These are phyloP conservation scores for Ibidorhyncha struthersii DNA, from an alignment of 2,113 vertebrate species.

Conservation along the genomic window DNA sequence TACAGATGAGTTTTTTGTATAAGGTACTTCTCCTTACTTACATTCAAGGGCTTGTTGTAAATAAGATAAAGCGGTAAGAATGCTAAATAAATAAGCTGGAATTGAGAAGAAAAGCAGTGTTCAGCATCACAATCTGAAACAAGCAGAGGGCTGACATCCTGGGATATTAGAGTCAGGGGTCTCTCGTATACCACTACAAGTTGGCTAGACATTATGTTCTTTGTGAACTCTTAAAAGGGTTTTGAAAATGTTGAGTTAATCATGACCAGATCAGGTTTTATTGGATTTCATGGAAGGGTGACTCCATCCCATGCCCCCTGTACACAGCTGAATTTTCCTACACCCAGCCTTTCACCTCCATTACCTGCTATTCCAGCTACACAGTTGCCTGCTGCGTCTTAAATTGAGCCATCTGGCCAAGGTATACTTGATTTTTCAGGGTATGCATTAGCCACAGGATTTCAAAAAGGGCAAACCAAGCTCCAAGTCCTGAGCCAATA, in stretches of 20 bases:
- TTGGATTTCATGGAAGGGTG: conserved; percentile 20
- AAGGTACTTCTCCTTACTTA: neutral
- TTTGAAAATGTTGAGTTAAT: conserved; percentile 41
- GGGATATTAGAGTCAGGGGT: neutral
- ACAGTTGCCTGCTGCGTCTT: neutral
- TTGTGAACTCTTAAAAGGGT: conserved; percentile 18
- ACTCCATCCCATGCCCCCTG: neutral
- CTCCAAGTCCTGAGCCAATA: neutral
- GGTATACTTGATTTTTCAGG: neutral
- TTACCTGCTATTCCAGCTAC: conserved; percentile 33
- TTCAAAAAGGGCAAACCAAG: neutral
- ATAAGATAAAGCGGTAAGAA: neutral
- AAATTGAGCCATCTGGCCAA: conserved; percentile 20
- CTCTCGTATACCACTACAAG: neutral
- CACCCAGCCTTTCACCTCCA: conserved; percentile 12
- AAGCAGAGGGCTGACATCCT: conserved; percentile 4
- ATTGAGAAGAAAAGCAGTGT: conserved; percentile 9
- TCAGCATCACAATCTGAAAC: conserved; percentile 21
- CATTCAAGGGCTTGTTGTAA: neutral
- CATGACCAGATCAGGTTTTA: conserved; percentile 46
- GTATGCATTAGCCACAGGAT: neutral
- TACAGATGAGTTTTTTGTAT: neutral
- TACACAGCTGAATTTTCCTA: conserved; percentile 4
- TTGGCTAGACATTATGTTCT: neutral
- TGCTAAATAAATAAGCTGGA: neutral